phyloP scores from a whole-genome alignment of 2,888 invertebrate genomes.

The Esperia sulphurella region DNA sequence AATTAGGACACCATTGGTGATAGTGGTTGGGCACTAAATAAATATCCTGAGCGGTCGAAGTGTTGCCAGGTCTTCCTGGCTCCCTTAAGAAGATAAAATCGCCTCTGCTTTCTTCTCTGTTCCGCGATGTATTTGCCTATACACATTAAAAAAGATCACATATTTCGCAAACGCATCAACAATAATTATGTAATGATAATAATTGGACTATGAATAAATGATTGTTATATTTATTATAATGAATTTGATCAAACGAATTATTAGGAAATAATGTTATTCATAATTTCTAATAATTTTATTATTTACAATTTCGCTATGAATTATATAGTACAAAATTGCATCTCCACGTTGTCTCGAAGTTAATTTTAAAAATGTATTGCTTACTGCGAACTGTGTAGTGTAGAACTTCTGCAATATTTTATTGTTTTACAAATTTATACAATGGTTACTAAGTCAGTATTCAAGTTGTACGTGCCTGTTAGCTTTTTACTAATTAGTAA shows the following conservation, averaged over 20 bases:
- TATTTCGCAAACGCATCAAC: too few relatives aligned
- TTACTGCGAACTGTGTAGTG: background rate
- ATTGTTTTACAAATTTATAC: background rate
- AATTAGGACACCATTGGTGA: too few relatives aligned
- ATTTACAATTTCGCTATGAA: background rate
- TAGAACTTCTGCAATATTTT: background rate
- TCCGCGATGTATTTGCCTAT: too few relatives aligned
- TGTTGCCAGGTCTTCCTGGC: too few relatives aligned
- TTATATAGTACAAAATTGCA: background rate
- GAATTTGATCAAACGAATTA: background rate
- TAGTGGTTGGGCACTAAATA: too few relatives aligned
- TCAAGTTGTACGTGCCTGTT: slow-evolving; percentile 12
- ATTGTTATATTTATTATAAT: background rate
- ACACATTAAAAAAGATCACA: too few relatives aligned
- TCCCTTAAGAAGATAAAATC: too few relatives aligned
- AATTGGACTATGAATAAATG: background rate
- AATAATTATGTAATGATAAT: background rate
- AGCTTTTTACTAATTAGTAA: slow-evolving; percentile 10
- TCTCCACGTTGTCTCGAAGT: background rate
- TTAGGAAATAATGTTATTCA: background rate
- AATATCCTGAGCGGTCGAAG: too few relatives aligned
- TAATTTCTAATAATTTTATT: background rate
- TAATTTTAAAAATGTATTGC: background rate
- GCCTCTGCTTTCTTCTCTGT: too few relatives aligned
- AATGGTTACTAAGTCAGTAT: slow-evolving; percentile 21